These are phyloP conservation scores for Pitta sordida DNA, from an alignment of 2,113 vertebrate species.

Conservation along the genomic window DNA sequence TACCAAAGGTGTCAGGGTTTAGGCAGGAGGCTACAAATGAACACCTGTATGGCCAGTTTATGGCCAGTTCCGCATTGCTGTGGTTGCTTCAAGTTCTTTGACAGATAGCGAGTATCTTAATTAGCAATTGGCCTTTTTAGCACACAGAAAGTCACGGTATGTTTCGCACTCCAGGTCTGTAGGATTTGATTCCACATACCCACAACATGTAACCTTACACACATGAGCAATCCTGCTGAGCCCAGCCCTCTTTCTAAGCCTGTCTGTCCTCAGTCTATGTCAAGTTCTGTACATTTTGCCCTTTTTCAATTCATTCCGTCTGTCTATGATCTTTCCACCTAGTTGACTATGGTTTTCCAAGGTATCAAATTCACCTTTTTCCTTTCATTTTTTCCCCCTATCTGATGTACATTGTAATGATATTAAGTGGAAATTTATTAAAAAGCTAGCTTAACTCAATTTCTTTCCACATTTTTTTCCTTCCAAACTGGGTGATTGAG, in stretches of 20 bases:
- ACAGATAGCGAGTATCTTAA: not conserved
- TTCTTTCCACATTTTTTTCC: not conserved
- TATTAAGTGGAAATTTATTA: not conserved
- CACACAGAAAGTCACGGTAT: not conserved
- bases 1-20: not conserved
- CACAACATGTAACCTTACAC: not conserved
- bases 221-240: accelerated
- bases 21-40: not conserved
- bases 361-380: not conserved
- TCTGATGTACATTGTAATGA: not conserved
- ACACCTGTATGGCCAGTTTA: not conserved
- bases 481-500: not conserved
- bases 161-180: not conserved
- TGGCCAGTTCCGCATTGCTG: not conserved
- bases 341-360: not conserved
- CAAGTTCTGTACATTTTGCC: not conserved
- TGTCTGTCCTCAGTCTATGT: not conserved
- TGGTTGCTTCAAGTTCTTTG: not conserved
- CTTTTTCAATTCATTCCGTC: not conserved
- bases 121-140: not conserved
- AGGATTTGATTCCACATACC: not conserved
- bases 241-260: not conserved
- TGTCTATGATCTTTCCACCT: not conserved
- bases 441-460: not conserved
- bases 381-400: not conserved